Base-by-base conservation (phyloP, 2,797 vertebrate species). In the Peromyscus nudipes region DNA sequence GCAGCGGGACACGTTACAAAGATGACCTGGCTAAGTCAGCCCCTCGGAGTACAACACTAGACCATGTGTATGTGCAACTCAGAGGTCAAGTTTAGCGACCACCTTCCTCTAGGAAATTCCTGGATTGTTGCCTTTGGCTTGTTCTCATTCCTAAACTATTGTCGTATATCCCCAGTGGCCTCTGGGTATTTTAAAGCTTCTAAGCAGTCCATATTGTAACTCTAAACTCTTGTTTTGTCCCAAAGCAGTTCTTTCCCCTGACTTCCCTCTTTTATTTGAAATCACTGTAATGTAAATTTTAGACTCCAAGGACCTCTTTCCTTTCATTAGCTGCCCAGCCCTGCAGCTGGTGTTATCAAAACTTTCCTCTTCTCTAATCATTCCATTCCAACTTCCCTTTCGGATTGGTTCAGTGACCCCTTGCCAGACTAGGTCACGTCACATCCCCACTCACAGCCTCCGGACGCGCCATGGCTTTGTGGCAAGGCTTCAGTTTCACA, bases 321-420 rank as follows among this genome's bases (percentile, higher is more conserved):
- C 40, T 81, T 92, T 71, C 27, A 60, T 55, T 79, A 46, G 34
- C 46, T n/a, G 52, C 46, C 25, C 34, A 95, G 12, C 8, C 60
- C 19, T 49, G 27, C 25, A 62, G 46, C 62, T 96, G 87, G 27
- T 85, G 83, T 81, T 88, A 85, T 79, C 52, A 86, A 92, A 96
- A 83, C 4, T 7, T 62, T n/a, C 12, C 1, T 86, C 40, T 8
- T 49, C 10, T 21, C 43, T 87, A 88, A 94, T 16, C 71, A 23
- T 34, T 40, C 73, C 43, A 87, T 65, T 95, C 89, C 65, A 27
- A 31, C 25, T 84, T 89, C 37, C 40, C 31, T 69, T 94, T 60
- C 0, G 2, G 64, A 80, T 79, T 1, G 1, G 46, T n/a, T 83
- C 34, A n/a, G 37, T 23, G 60, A 95, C 11, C 25, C 23, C 31